Evolutionary conservation across 2,113 vertebrate species (phyloP).

Genomic region (Cryptotis parvus): DNA sequence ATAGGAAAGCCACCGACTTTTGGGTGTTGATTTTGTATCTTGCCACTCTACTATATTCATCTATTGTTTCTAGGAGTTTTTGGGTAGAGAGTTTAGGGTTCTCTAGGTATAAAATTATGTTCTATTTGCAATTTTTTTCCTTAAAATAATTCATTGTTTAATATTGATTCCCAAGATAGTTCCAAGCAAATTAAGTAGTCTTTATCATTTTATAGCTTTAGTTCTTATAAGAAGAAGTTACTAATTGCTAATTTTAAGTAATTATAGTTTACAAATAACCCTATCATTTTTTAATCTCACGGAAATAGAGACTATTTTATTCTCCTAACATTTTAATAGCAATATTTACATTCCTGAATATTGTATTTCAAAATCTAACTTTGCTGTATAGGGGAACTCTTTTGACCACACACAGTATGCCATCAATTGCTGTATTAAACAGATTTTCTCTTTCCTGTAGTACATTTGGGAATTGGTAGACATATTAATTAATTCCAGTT

Average conservation of each 20-base stretch:
- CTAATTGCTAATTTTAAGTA: conserved; percentile 63
- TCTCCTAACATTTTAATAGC: background rate
- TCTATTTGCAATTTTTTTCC: conserved; percentile 51
- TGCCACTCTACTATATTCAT: too few species aligned
- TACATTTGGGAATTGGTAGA: conserved; percentile 86
- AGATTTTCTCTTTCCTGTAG: conserved; percentile 86
- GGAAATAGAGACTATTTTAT: conserved; percentile 59
- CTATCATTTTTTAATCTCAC: conserved; percentile 63
- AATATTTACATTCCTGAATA: conserved; percentile 56
- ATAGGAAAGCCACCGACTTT: too few species aligned
- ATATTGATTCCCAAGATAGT: conserved; percentile 36
- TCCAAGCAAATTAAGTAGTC: conserved; percentile 63
- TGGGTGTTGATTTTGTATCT: too few species aligned
- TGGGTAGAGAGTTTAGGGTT: too few species aligned
- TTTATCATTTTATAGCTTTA: conserved; percentile 62
- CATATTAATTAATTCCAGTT: conserved; percentile 88
- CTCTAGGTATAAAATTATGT: too few species aligned
- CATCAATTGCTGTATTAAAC: conserved; percentile 86
- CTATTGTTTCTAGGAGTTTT: too few species aligned
- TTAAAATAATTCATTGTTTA: conserved; percentile 54
- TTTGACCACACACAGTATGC: conserved; percentile 85
- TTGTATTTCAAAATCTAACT: conserved; percentile 76
- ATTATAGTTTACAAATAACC: conserved; percentile 60
- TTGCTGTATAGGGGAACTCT: conserved; percentile 80
- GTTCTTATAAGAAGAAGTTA: conserved; percentile 73